Percentiles rank a stretch among this genome's conserved stretches.
phyloP scores from a whole-genome alignment of 2,797 vertebrate species.

The Anguilla anguilla region DNA sequence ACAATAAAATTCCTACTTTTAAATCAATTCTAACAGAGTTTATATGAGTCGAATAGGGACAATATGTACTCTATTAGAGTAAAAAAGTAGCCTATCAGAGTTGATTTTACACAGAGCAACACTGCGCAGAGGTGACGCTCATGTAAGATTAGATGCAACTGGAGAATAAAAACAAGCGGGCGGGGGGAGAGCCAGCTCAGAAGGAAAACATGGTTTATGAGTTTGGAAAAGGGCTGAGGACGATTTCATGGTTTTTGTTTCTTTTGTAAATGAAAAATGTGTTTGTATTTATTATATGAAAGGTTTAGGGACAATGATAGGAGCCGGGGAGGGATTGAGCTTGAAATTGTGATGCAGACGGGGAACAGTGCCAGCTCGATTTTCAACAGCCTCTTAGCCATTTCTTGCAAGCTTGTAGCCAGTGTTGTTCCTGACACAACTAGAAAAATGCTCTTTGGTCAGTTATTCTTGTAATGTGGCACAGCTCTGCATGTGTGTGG shows the following conservation, averaged over 20 bases:
- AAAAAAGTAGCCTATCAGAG: not conserved
- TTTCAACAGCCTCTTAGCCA: not conserved
- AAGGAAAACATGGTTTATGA: not conserved
- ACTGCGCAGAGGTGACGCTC: not conserved
- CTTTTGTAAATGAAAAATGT: not conserved
- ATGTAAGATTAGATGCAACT: not conserved
- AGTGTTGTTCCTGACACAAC: not conserved
- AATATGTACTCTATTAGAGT: not conserved
- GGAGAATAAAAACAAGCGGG: not conserved
- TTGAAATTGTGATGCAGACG: not conserved
- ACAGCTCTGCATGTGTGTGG: not conserved
- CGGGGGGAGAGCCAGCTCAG: not conserved
- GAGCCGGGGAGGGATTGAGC: not conserved
- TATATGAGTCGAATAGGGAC: not conserved
- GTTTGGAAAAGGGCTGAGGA: not conserved
- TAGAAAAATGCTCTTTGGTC: not conserved
- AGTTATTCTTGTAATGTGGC: not conserved
- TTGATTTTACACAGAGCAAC: not conserved
- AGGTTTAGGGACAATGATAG: not conserved
- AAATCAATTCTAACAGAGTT: not conserved
- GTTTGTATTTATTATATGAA: not conserved
- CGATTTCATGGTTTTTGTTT: not conserved
- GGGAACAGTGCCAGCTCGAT: not conserved
- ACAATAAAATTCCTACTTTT: not conserved
- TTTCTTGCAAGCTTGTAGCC: no score